These are phyloP conservation scores for Menidia menidia DNA, from an alignment of 2,797 vertebrate species.

Conservation along the genomic window DNA sequence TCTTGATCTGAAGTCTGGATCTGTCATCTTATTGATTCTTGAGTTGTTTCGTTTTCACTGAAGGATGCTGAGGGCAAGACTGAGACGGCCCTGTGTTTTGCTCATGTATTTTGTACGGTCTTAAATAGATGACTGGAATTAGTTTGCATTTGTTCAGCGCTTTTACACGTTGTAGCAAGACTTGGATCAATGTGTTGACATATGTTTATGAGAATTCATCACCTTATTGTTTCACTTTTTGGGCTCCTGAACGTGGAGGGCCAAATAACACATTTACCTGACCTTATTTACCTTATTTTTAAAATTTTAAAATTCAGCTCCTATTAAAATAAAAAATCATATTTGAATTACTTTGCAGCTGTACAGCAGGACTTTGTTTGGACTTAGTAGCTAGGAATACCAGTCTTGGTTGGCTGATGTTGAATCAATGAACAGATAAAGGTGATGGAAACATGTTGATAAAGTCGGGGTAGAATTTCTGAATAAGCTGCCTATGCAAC, in stretches of 20 bases:
- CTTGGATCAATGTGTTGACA: not conserved
- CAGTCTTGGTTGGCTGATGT: not conserved
- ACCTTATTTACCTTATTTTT: not conserved
- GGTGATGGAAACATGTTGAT: slow-evolving; percentile 10
- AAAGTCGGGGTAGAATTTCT: slow-evolving; percentile 2
- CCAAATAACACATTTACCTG: not conserved
- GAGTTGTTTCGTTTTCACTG: no score
- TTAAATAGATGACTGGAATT: not conserved
- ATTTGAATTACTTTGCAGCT: slow-evolving; percentile 30
- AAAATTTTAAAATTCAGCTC: slow-evolving; percentile 19
- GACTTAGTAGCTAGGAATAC: slow-evolving; percentile 4
- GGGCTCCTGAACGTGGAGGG: no score
- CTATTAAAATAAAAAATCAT: slow-evolving; percentile 27
- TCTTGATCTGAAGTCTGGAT: no score
- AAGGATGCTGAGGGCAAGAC: no score
- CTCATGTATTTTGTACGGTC: no score
- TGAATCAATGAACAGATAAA: not conserved
- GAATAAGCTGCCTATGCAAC: not conserved
- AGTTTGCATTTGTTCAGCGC: not conserved
- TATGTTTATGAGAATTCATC: not conserved
- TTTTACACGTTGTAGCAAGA: not conserved
- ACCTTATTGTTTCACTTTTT: not conserved
- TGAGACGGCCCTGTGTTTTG: no score
- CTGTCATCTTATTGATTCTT: no score
- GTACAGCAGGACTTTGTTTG: slow-evolving; percentile 3